Evolutionary conservation across 2,888 invertebrate genomes (phyloP).

Genomic region (Drosophila parthenogenetica): DNA sequence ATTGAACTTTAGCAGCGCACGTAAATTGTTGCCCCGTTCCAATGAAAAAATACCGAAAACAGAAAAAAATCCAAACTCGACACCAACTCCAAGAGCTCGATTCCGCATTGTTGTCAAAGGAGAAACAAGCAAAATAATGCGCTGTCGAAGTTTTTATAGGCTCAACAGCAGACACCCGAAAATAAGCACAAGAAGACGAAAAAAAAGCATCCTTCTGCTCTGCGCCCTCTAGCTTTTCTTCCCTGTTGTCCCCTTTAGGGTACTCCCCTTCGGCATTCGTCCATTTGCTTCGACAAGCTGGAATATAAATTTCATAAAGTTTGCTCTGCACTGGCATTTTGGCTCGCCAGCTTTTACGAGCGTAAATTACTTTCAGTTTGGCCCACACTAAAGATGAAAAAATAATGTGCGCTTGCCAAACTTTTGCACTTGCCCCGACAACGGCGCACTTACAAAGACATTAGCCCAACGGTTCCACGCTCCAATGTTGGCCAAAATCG

Average conservation of each 20-base stretch:
- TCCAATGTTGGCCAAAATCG: conserved; percentile 44
- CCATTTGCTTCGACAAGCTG: conserved; percentile 47
- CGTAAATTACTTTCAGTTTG: conserved; percentile 83
- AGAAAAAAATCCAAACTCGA: conserved; percentile 26
- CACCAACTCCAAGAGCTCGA: conserved; percentile 34
- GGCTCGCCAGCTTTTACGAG: conserved; percentile 78
- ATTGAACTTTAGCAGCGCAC: conserved; percentile 82
- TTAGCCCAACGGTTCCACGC: conserved; percentile 56
- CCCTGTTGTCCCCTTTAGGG: neutral
- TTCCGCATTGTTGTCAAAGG: conserved; percentile 78
- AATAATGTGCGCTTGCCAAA: conserved; percentile 81
- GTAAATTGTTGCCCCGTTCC: conserved; percentile 65
- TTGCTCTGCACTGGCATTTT: conserved; percentile 61
- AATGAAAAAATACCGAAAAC: neutral
- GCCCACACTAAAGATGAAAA: conserved; percentile 82
- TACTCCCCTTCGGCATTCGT: conserved; percentile 15
- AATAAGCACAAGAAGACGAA: neutral
- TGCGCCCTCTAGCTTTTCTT: neutral
- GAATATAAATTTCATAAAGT: conserved; percentile 82
- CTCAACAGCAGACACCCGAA: conserved; percentile 71
- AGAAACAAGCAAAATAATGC: conserved; percentile 80
- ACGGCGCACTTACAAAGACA: conserved; percentile 78
- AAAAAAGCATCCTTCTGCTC: neutral
- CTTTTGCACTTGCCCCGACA: conserved; percentile 75
- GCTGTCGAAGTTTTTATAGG: conserved; percentile 80